Evolutionary conservation across 2,797 vertebrate species (phyloP).

Genomic region (Euphonia xanthogaster): DNA sequence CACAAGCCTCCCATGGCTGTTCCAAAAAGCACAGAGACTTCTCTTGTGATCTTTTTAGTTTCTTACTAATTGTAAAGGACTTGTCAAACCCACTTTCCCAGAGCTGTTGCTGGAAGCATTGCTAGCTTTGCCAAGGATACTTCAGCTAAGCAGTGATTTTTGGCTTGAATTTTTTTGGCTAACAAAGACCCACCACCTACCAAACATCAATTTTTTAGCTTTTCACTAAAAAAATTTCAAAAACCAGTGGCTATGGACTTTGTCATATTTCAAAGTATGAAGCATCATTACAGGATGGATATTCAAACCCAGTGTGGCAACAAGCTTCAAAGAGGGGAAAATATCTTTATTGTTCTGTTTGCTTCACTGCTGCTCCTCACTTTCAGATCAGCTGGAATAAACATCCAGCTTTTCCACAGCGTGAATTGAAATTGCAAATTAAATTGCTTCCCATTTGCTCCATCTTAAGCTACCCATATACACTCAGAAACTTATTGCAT

Average conservation of each 20-base stretch:
- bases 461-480: neutral
- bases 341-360: neutral
- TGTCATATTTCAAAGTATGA: neutral
- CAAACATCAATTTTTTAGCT: neutral
- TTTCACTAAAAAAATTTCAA: neutral
- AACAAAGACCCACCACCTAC: neutral
- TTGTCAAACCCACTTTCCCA: neutral
- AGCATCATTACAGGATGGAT: neutral
- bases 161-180: slow-evolving; percentile 1
- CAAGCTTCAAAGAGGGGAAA: neutral
- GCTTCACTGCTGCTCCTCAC: neutral
- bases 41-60: neutral
- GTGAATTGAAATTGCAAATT: neutral
- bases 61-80: neutral
- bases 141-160: neutral
- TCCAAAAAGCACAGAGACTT: neutral
- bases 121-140: neutral
- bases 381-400: neutral
- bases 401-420: neutral
- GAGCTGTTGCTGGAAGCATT: neutral
- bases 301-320: neutral
- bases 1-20: neutral
- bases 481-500: neutral
- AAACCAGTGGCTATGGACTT: neutral
- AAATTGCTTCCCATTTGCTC: neutral